Base-by-base conservation (phyloP, 2,797 vertebrate species). In the Sibirionetta formosa region DNA sequence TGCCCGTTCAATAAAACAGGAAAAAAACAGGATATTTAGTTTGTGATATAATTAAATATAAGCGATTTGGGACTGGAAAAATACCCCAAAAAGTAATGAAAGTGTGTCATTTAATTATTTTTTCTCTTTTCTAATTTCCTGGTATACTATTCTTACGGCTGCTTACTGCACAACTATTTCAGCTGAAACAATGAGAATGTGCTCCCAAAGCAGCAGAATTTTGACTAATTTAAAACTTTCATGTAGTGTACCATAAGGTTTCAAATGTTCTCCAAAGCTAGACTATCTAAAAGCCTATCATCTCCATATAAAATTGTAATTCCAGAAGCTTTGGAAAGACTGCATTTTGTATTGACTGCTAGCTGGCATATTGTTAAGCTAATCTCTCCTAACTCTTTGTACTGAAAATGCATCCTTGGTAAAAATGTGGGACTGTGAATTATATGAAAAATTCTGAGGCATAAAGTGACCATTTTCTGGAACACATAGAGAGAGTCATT, bases 1-100 rank as follows among this genome's bases (percentile, higher is more conserved):
- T 97, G 98, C 98, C 98, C 97, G 50, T 96, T 95, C 96, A 97
- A 98, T 96, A 98, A 98, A 98, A 99, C 96, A 98, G 96, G 98
- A 98, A 97, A 98, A 91, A 98, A 97, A 98, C 78, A 98, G 86
- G 73, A 95, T 90, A 97, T 98, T 98, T 98, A 98, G 98, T 98
- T 92, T 94, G 97, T 94, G 36, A 88, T 77, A 93, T 96, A 97
- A 97, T 92, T 91, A 96, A 95, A 89, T 94, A 92, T 48, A 96
- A 79, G 95, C 95, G 84, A 95, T 93, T 82, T 7, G 85, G 85
- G 95, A 98, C 97, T 98, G 98, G 97, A 98, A 98, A 97, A 97
- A 86, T 56, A 96, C 95, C 94, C 80, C 94, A 92, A 90, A 97
- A 98, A 98, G 94, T 88, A 94, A 78, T 9, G 60, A 33, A 93